Percentiles rank a stretch among this genome's conserved stretches.
Evolutionary conservation across 1,140 invertebrate species (phyloP).

Genomic region (Cardiocondyla obscurior): DNA sequence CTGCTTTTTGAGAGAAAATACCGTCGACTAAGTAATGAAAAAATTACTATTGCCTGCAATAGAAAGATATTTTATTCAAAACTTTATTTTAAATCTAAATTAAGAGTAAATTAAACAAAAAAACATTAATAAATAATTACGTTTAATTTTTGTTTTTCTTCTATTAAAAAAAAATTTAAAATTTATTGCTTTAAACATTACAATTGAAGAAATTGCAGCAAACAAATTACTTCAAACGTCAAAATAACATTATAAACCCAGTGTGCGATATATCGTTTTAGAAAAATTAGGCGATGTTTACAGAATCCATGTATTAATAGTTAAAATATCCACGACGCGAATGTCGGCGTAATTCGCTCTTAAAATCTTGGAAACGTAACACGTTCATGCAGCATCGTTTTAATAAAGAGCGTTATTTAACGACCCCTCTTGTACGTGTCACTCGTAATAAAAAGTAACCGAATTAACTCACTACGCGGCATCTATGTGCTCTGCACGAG

Average conservation of each 20-base stretch:
- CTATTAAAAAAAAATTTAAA: too few relatives aligned
- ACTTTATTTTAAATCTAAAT: constrained; percentile 18
- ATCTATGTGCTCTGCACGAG: not conserved
- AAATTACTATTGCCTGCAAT: not conserved
- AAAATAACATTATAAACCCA: not conserved
- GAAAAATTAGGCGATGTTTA: not conserved
- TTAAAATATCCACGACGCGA: constrained; percentile 9
- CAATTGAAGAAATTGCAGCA: not conserved
- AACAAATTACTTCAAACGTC: not conserved
- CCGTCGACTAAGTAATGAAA: not conserved
- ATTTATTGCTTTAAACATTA: not conserved
- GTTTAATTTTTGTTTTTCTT: not conserved
- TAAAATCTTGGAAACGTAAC: not conserved
- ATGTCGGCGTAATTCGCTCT: not conserved
- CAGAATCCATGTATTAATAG: not conserved
- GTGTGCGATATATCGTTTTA: not conserved
- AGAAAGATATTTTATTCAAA: not conserved
- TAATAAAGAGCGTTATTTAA: constrained; percentile 40
- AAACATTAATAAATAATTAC: not conserved
- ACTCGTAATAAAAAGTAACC: constrained; percentile 40
- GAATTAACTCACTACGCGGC: constrained; percentile 6
- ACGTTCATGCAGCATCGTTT: not conserved
- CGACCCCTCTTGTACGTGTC: constrained; percentile 9
- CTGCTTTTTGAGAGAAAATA: not conserved
- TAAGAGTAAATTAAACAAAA: not conserved